A percentile compares a stretch with the other conserved stretches of the same genome.
These are phyloP conservation scores for Polypedilum pembai DNA, from an alignment of 1,140 invertebrate genomes.

Conservation along the genomic window DNA sequence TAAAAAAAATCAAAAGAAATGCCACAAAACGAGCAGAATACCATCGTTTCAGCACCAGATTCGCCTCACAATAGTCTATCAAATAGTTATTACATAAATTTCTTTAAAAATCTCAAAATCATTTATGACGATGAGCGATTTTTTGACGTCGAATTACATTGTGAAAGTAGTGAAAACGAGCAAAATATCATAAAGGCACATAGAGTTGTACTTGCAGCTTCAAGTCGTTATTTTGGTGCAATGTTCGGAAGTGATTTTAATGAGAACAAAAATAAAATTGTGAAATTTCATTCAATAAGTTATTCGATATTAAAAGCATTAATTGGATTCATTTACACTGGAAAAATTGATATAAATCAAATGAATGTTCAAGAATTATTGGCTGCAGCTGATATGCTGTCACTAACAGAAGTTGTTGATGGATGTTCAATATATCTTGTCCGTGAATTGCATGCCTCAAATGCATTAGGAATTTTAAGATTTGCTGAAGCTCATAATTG, in stretches of 20 bases:
- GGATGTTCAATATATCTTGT: constrained; percentile 83
- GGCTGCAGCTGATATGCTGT: constrained; percentile 87
- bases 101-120: background rate
- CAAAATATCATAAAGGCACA: constrained; percentile 72
- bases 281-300: constrained; percentile 70
- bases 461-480: constrained; percentile 81
- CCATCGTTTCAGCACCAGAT: background rate
- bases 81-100: background rate
- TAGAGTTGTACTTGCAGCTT: constrained; percentile 79
- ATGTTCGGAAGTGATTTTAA: constrained; percentile 82
- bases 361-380: constrained; percentile 81
- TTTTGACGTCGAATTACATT: constrained; percentile 71
- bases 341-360: constrained; percentile 45
- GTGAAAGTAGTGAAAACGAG: constrained; percentile 53
- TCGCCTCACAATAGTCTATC: background rate
- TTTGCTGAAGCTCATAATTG: constrained; percentile 91
- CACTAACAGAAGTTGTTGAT: constrained; percentile 75
- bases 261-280: constrained; percentile 69
- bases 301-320: constrained; percentile 64
- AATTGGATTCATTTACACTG: constrained; percentile 85
- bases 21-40: background rate
- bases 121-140: constrained; percentile 53
- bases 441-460: constrained; percentile 80
- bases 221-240: constrained; percentile 90
- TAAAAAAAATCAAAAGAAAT: background rate